Conservation (phyloP, 2,888 invertebrate species). For the Polymixis flavicincta region DNA sequence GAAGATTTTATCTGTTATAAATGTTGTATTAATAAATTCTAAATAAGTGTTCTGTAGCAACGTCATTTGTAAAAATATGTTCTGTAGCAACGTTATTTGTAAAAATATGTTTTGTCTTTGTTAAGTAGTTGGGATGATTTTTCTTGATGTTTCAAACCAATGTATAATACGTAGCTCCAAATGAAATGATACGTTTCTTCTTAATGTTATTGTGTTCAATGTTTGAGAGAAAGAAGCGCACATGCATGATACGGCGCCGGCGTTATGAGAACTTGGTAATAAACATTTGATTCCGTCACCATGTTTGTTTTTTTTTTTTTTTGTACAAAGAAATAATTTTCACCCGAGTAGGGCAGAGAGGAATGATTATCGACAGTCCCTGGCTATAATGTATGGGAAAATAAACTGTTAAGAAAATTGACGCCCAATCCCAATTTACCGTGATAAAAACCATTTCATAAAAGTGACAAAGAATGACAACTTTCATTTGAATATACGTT, state of each 20-base stretch:
- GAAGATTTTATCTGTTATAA: slow-evolving; percentile 72
- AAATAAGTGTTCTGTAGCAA: slow-evolving; percentile 44
- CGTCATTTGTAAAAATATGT: slow-evolving; percentile 1
- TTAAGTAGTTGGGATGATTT: slow-evolving; percentile 33
- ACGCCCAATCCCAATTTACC: no score
- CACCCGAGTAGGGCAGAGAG: neutral
- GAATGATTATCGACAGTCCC: neutral
- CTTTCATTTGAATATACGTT: neutral
- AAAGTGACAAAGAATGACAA: neutral
- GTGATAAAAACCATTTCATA: neutral
- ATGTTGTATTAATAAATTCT: slow-evolving; percentile 72
- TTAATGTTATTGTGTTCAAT: slow-evolving; percentile 66
- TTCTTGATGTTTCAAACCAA: slow-evolving; percentile 37
- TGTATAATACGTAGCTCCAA: slow-evolving; percentile 57
- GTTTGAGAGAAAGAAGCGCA: slow-evolving; percentile 70
- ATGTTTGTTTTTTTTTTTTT: slow-evolving; percentile 61
- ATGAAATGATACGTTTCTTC: slow-evolving; percentile 54
- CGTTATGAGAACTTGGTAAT: slow-evolving; percentile 72
- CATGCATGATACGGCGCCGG: slow-evolving; percentile 62
- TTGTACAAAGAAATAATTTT: neutral
- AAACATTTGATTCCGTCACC: slow-evolving; percentile 71
- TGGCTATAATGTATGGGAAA: neutral
- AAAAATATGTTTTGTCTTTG: neutral
- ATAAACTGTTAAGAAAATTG: neutral
- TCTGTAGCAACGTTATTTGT: slow-evolving; percentile 25